Percentiles rank a stretch among this genome's conserved stretches.
phyloP scores from a whole-genome alignment of 2,797 vertebrate species.

The Pseudochaenichthys georgianus region DNA sequence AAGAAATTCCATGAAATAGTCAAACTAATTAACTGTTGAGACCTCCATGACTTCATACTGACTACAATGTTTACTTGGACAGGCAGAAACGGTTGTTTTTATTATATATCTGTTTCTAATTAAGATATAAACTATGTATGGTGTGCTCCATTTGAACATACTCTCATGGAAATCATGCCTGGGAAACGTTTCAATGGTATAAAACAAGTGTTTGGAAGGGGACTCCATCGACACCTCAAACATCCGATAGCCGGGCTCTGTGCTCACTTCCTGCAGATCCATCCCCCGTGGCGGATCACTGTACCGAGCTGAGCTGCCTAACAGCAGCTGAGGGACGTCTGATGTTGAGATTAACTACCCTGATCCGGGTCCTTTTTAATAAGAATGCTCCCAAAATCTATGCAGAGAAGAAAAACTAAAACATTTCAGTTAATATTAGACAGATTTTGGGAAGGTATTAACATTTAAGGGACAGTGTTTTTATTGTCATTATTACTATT shows the following conservation, averaged over 20 bases:
- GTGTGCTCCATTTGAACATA: neutral
- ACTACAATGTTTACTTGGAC: neutral
- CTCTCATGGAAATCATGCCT: neutral
- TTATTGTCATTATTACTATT: neutral
- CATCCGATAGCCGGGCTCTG: slow-evolving; percentile 25
- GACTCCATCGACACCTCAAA: slow-evolving; percentile 2
- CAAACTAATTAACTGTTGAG: too few relatives aligned
- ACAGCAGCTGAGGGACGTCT: slow-evolving; percentile 42
- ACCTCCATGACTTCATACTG: neutral
- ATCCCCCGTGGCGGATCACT: slow-evolving; percentile 32
- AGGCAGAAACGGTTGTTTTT: too few relatives aligned
- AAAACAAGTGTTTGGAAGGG: neutral
- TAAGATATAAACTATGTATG: neutral
- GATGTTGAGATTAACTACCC: slow-evolving; percentile 30
- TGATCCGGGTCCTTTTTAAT: slow-evolving; percentile 13
- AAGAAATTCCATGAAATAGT: too few relatives aligned
- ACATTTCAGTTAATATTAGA: neutral
- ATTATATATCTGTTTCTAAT: neutral
- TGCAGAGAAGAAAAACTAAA: neutral
- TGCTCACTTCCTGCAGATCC: slow-evolving; percentile 39
- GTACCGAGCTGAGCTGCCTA: slow-evolving; percentile 15
- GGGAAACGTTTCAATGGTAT: neutral
- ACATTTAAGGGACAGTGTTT: neutral
- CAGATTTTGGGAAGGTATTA: neutral
- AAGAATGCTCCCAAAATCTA: neutral